Evolutionary conservation across 2,888 invertebrate genomes (phyloP).

Genomic region (Limnephilus auricula): DNA sequence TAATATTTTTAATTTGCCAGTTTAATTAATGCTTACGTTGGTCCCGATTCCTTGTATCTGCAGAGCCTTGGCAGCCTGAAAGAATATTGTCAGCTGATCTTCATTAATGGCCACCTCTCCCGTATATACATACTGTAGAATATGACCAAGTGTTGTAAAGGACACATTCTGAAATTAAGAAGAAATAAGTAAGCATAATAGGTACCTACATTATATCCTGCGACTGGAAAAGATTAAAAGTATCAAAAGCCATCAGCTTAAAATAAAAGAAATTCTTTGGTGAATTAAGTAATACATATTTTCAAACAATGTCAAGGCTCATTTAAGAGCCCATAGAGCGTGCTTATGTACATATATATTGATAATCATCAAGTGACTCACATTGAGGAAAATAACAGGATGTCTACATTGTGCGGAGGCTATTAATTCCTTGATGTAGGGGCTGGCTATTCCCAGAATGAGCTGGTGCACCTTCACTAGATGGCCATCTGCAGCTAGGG

Average conservation of each 20-base stretch:
- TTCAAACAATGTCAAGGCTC: not conserved
- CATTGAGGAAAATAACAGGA: conserved; percentile 73
- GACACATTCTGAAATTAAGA: conserved; percentile 71
- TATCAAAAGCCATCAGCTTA: not conserved
- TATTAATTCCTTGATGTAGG: conserved; percentile 72
- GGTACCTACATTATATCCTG: not conserved
- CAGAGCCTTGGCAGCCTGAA: conserved; percentile 71
- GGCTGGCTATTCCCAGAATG: conserved; percentile 73
- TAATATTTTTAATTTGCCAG: not conserved
- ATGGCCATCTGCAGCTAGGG: conserved; percentile 68
- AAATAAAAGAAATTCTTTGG: not conserved
- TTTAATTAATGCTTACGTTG: conserved; percentile 47
- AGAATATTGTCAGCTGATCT: conserved; percentile 69
- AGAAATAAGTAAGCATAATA: not conserved
- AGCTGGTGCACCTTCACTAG: conserved; percentile 73
- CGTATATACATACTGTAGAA: conserved; percentile 74
- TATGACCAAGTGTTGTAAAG: conserved; percentile 69
- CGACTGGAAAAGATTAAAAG: not conserved
- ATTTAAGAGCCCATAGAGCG: not conserved
- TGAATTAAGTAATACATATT: not conserved
- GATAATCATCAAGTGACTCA: conserved; percentile 67
- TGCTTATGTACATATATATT: not conserved
- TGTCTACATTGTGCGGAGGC: conserved; percentile 70
- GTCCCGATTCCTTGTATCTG: conserved; percentile 71
- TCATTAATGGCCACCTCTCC: conserved; percentile 72